phyloP scores from a whole-genome alignment of 2,113 vertebrate genomes.

The Indri indri region DNA sequence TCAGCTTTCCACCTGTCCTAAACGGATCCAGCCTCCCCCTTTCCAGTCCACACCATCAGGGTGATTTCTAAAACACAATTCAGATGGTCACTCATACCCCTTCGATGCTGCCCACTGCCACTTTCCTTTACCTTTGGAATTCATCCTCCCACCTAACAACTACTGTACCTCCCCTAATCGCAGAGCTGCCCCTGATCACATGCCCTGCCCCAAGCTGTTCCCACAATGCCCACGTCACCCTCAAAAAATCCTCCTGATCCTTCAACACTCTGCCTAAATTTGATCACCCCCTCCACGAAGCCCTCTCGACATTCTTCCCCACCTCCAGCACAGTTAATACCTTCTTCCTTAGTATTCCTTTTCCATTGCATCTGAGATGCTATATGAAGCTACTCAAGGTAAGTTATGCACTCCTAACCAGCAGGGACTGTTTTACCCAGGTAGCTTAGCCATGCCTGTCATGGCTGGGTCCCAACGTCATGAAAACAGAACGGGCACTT shows the following conservation, averaged over 20 bases:
- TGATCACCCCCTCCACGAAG: neutral
- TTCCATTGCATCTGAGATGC: neutral
- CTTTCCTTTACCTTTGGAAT: neutral
- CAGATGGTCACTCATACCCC: no score
- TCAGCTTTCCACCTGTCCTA: neutral
- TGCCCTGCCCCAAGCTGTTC: neutral
- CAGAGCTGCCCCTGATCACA: no score
- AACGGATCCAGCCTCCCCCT: neutral
- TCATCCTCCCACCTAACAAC: neutral
- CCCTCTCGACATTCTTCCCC: neutral
- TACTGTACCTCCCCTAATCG: neutral
- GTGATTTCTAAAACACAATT: neutral
- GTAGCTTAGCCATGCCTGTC: neutral
- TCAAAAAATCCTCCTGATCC: neutral
- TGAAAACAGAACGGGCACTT: neutral
- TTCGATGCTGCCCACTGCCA: neutral
- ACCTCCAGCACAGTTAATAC: neutral
- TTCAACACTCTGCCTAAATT: neutral
- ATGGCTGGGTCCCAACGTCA: neutral
- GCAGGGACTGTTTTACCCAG: neutral
- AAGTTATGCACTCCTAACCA: neutral
- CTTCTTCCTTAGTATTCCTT: neutral
- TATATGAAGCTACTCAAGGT: neutral
- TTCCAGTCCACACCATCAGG: neutral
- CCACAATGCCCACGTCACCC: neutral